Evolutionary conservation across 2,797 vertebrate species (phyloP), one percentile per base, ranked within the genome.

Genomic region (Microchirus variegatus): DNA sequence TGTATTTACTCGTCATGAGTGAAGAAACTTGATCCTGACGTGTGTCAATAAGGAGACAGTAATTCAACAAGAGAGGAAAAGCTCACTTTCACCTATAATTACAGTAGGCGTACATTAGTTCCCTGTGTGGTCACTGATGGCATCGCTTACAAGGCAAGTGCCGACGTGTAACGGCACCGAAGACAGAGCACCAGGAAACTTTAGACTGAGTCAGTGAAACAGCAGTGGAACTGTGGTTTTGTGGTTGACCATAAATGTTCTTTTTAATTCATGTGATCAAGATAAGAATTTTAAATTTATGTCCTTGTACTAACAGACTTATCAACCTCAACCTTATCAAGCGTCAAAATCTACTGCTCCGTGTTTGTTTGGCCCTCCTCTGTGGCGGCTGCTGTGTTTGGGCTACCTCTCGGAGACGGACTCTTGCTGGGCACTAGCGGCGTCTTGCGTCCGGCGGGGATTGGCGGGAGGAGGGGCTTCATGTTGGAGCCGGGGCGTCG

Each of bases 401-500:
- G 67, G 60, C 19, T 59, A 22, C 56, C 19, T 26, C 57, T 61
- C 44, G 75, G 56, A n/a, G 77, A 79, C 2, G 38, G 59, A 51
- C 53, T n/a, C 0, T 63, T 61, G 46, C 64, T 83, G 26, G 51
- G 50, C 0, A 50, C 56, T 12, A 49, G 80, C 9, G 69, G 62
- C 38, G 81, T 92, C 69, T 91, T 96, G 53, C 60, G 63, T 1
- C 93, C 91, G 0, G 90, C 65, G 0, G 94, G 94, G 78, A 98
- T 97, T 0, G 96, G 95, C 13, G 96, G 96, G 7, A 98, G 91
- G 55, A 92, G 51, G 1, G 92, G 92, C 54, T 91, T 96, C 74
- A 79, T 60, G 10, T 91, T 89, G 59, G 91, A 93, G 6, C 93
- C 92, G 0, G 93, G 89, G 0, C 80, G 87, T 52, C 18, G 48